Evolutionary conservation across 2,888 invertebrate species (phyloP).

Genomic region (Laothoe populi): DNA sequence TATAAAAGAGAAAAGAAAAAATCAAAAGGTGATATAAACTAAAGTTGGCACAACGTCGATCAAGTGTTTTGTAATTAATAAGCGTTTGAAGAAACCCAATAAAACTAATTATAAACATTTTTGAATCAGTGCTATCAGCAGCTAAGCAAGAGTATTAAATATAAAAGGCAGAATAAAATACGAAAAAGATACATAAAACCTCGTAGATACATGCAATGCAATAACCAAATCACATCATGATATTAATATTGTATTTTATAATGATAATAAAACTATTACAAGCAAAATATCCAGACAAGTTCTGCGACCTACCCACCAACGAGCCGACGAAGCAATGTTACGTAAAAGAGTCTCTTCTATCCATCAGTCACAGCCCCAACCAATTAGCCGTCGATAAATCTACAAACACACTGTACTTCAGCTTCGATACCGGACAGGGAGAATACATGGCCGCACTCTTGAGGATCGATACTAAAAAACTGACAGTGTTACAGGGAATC

Average conservation of each 20-base stretch:
- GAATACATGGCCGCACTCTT: slow-evolving; percentile 65
- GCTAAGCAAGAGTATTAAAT: background rate
- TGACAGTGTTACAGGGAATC: slow-evolving; percentile 66
- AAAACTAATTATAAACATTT: too few species aligned
- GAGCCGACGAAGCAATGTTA: slow-evolving; percentile 59
- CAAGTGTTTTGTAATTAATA: background rate
- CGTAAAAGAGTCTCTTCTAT: slow-evolving; percentile 58
- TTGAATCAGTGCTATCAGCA: too few species aligned
- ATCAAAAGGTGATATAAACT: background rate
- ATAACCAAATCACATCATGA: background rate
- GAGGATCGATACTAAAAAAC: slow-evolving; percentile 56
- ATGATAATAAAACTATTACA: slow-evolving; percentile 14
- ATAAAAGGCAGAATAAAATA: background rate
- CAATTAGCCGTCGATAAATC: slow-evolving; percentile 64
- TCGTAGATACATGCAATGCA: background rate
- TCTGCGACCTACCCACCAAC: slow-evolving; percentile 55
- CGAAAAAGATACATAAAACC: background rate
- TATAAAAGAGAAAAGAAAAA: background rate
- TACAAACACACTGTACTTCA: slow-evolving; percentile 67
- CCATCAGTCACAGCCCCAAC: slow-evolving; percentile 67
- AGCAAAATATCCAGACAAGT: slow-evolving; percentile 40
- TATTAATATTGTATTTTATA: background rate
- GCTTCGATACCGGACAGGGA: slow-evolving; percentile 70
- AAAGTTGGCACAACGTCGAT: background rate
- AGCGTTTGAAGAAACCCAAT: too few species aligned